Evolutionary conservation across 2,113 vertebrate species (phyloP).

Genomic region (Ochotona princeps): DNA sequence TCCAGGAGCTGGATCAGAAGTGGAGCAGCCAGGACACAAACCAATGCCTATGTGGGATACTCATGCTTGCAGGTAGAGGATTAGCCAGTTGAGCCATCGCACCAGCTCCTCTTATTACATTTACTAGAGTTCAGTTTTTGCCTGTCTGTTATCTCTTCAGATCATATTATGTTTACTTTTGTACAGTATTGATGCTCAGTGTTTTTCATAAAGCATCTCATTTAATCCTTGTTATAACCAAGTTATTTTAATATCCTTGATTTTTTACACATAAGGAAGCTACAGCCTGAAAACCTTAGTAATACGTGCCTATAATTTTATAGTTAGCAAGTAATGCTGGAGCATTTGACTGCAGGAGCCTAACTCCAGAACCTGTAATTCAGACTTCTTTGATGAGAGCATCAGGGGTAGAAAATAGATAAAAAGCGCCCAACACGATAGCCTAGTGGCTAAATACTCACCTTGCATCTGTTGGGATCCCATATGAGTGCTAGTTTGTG

Average conservation of each 20-base stretch:
- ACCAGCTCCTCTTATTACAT: constrained; percentile 15
- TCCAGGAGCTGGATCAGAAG: no score
- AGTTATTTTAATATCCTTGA: neutral
- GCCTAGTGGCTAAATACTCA: no score
- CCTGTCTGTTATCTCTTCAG: constrained; percentile 6
- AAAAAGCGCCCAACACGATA: neutral
- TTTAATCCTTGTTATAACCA: constrained; percentile 11
- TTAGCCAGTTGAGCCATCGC: neutral
- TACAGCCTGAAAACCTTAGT: constrained; percentile 12
- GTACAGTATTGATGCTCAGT: neutral
- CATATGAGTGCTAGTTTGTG: no score
- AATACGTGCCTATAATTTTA: constrained; percentile 37
- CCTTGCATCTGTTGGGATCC: no score
- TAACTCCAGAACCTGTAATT: neutral
- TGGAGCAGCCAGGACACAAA: no score
- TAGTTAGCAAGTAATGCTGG: neutral
- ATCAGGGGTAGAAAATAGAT: constrained; percentile 14
- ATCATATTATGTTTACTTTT: constrained; percentile 1
- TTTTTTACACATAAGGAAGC: neutral
- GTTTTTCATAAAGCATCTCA: constrained; percentile 30
- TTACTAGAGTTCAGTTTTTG: constrained; percentile 12
- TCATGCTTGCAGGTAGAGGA: no score
- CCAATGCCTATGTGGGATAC: no score
- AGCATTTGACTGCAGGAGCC: neutral
- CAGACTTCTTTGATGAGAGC: constrained; percentile 38